A percentile compares a stretch with the other conserved stretches of the same genome.
Conservation (phyloP, 37 sponge, comb jelly and placozoan species). For the Bolinopsis microptera region DNA sequence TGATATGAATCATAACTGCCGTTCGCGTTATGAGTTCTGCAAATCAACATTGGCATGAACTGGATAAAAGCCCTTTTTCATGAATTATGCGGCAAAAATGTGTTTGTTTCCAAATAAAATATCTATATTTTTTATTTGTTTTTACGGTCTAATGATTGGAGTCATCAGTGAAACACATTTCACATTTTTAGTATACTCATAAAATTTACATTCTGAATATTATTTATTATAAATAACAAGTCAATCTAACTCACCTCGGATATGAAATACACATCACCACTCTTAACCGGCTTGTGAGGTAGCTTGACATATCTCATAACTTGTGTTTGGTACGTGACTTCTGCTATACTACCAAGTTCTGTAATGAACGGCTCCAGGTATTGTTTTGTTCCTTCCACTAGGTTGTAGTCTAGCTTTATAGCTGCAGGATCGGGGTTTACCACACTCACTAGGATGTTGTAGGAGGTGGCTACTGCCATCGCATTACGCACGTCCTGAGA, state of each 20-base stretch:
- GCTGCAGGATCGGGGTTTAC: conserved; percentile 52
- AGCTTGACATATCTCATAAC: conserved; percentile 40
- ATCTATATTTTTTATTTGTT: too few species aligned
- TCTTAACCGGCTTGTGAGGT: background rate
- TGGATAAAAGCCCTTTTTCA: too few species aligned
- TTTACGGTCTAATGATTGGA: too few species aligned
- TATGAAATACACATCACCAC: conserved; percentile 1
- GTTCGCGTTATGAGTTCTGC: too few species aligned
- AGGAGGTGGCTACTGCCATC: conserved; percentile 57
- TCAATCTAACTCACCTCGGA: conserved; percentile 35
- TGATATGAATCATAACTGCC: too few species aligned
- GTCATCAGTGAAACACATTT: too few species aligned
- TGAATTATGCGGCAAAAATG: too few species aligned
- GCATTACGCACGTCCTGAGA: conserved; percentile 42
- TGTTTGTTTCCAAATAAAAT: too few species aligned
- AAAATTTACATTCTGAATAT: too few species aligned
- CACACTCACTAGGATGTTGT: conserved; percentile 64
- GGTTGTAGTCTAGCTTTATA: background rate
- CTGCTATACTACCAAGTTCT: background rate
- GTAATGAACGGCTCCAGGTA: background rate
- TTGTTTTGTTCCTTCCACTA: background rate
- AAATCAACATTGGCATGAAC: too few species aligned
- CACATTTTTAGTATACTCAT: too few species aligned
- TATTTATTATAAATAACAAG: too few species aligned
- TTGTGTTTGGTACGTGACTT: conserved; percentile 47